These are phyloP conservation scores for Dioctria linearis DNA, from an alignment of 2,888 invertebrate species.

Conservation along the genomic window DNA sequence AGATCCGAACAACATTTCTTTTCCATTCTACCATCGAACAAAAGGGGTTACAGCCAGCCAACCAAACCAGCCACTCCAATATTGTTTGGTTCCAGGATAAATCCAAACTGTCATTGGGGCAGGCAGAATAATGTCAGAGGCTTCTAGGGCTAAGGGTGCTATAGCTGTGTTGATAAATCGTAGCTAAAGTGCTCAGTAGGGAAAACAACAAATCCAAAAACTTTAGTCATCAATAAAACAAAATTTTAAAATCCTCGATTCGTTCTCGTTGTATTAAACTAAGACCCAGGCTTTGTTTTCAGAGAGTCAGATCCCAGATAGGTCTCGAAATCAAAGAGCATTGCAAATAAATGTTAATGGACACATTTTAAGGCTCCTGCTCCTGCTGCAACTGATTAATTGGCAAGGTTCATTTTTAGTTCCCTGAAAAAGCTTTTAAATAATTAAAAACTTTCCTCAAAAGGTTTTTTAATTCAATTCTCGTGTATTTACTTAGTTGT, in stretches of 20 bases:
- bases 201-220: slow-evolving; percentile 33
- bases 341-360: slow-evolving; percentile 3
- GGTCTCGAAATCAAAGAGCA: slow-evolving; percentile 17
- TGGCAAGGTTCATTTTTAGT: slow-evolving; percentile 26
- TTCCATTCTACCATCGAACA: slow-evolving; percentile 2
- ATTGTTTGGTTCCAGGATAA: background rate
- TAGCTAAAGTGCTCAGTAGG: background rate
- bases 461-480: slow-evolving; percentile 2
- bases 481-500: background rate
- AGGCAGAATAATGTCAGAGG: background rate
- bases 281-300: background rate
- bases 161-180: no score
- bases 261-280: background rate
- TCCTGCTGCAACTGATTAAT: slow-evolving; percentile 39
- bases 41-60: slow-evolving; percentile 19
- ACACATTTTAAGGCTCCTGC: background rate
- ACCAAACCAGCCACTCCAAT: no score
- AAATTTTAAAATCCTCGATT: no score
- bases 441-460: slow-evolving; percentile 52
- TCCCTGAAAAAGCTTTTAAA: slow-evolving; percentile 38
- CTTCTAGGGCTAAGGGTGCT: background rate
- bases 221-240: no score
- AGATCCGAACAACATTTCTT: background rate
- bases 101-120: background rate
- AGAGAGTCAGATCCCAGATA: background rate